Evolutionary conservation across 2,888 invertebrate genomes (phyloP), one percentile per base, ranked within the genome.

Genomic region (Cetonia aurata): DNA sequence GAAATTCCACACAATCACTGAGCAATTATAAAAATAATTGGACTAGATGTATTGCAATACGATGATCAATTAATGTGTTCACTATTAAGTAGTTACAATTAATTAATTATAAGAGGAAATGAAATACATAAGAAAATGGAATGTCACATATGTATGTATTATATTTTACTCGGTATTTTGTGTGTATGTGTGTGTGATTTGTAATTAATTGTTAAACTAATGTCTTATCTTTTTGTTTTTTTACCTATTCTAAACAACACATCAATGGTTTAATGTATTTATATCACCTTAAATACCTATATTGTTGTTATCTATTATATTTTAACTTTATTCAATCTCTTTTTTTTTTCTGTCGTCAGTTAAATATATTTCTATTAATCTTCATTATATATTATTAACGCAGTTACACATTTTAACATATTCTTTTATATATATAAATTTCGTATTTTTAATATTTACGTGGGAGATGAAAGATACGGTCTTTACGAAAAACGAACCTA

Each of bases 1-100:
- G 48, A 19, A 15, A 15, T 13, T 46, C 31, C n/a, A 60, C 60
- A 67, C 68, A 77, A 80, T 80, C 79, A 80, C 79, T 80, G 80
- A 82, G 81, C 82, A 81, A 81, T 62, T 48, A 62, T 12, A 69
- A 72, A 75, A 73, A 76, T 73, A 72, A 76, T 73, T 70, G 74
- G 81, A 82, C 81, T 82, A 81, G 80, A 81, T 69, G 69, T 76
- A 76, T 78, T 80, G 80, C 55, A 69, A 62, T 46, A 62, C 31
- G 55, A 55, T 55, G 19, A 13, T 15, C 17, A 37, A 37, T 37
- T 50, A 50, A 50, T 50, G 1, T 13, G 48, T 48, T 41, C 25
- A 57, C 17, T 17, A 57, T 41, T 41, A 70, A 62, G 60, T 53
- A 37, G 37, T 37, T 37, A 55, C 60, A 67, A 66, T 69, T 48